Conservation (phyloP, 2,113 vertebrate genomes). For the Labeo catla region DNA sequence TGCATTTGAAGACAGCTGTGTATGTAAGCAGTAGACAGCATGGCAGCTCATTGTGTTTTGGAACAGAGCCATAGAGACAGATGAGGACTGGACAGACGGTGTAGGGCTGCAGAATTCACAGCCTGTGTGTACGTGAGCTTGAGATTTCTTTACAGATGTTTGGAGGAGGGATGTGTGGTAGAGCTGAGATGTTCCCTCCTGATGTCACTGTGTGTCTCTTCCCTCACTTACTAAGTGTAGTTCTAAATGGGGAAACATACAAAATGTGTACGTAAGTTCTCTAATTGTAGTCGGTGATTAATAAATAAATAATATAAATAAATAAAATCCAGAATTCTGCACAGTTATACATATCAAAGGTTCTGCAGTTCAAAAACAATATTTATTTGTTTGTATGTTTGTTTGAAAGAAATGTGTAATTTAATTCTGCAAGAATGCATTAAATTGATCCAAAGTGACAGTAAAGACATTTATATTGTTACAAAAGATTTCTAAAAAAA, state of each 20-base stretch:
- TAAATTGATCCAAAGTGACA: no score
- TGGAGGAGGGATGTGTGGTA: not conserved
- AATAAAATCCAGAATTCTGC: no score
- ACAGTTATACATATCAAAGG: no score
- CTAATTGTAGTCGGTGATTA: not conserved
- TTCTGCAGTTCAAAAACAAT: no score
- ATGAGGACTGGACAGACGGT: not conserved
- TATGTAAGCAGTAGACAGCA: not conserved
- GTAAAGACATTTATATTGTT: no score
- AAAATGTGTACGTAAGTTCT: not conserved
- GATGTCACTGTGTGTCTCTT: not conserved
- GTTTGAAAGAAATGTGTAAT: no score
- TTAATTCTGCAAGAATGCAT: no score
- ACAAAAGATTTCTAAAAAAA: no score
- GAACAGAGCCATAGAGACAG: not conserved
- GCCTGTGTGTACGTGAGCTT: not conserved
- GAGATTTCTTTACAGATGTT: not conserved
- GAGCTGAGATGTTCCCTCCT: no score
- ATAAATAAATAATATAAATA: no score
- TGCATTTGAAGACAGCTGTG: not conserved
- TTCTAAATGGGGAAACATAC: not conserved
- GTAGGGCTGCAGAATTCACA: not conserved
- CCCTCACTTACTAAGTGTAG: not conserved
- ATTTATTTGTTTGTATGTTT: no score
- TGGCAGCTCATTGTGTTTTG: not conserved